Evolutionary conservation across 2,797 vertebrate genomes (phyloP).

Genomic region (Artibeus jamaicensis): DNA sequence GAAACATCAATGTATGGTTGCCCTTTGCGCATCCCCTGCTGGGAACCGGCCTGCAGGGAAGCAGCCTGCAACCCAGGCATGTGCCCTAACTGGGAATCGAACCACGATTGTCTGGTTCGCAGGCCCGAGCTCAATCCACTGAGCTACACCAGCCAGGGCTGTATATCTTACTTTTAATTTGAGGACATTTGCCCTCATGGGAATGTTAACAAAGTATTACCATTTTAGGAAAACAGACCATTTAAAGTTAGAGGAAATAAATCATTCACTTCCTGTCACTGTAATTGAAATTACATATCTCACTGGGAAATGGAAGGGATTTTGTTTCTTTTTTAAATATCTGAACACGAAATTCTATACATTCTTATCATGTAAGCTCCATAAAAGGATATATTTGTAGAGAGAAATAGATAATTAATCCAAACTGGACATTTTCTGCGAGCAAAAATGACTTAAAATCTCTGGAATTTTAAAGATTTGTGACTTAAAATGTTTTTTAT

Average conservation of each 20-base stretch:
- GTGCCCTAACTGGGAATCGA: no score
- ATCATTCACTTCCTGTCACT: constrained; percentile 41
- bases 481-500: background rate
- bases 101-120: no score
- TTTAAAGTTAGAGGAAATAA: constrained; percentile 30
- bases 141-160: no score
- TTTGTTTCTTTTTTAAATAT: constrained; percentile 9
- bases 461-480: constrained; percentile 56
- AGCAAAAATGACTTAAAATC: constrained; percentile 48
- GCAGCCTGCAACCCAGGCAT: no score
- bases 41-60: no score
- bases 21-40: no score
- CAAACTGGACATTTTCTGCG: constrained; percentile 33
- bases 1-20: no score
- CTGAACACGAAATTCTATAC: constrained; percentile 42
- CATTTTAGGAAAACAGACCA: constrained; percentile 37
- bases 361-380: constrained; percentile 38
- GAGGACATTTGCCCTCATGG: constrained; percentile 49
- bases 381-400: constrained; percentile 57
- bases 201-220: constrained; percentile 61
- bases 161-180: constrained; percentile 48
- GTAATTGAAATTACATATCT: constrained; percentile 30
- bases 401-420: constrained; percentile 44
- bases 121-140: no score
- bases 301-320: background rate